phyloP scores from a whole-genome alignment of 2,888 invertebrate species.

The Drosophila macrothrix region DNA sequence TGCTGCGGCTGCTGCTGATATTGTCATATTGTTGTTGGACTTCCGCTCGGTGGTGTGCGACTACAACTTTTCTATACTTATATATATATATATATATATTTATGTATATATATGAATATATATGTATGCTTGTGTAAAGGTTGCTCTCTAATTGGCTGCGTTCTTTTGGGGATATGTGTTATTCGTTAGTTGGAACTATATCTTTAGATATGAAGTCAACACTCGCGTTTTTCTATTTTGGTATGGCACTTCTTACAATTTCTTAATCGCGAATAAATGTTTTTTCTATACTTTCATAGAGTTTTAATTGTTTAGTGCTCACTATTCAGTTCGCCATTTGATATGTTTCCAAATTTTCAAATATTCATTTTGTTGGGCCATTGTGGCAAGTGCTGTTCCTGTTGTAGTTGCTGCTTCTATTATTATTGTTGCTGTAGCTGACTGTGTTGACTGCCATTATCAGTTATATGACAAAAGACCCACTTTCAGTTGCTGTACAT shows the following conservation, averaged over 20 bases:
- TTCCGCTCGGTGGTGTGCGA: slow-evolving; percentile 62
- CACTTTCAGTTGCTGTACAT: slow-evolving; percentile 48
- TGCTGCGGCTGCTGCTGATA: slow-evolving; percentile 66
- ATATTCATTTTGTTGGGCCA: slow-evolving; percentile 82
- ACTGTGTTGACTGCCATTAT: slow-evolving; percentile 61
- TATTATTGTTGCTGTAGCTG: slow-evolving; percentile 17
- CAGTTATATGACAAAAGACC: slow-evolving; percentile 58
- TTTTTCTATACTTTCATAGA: slow-evolving; percentile 19
- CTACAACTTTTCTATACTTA: slow-evolving; percentile 34
- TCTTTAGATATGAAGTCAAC: slow-evolving; percentile 28
- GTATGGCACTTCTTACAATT: slow-evolving; percentile 61
- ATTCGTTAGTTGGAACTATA: slow-evolving; percentile 26
- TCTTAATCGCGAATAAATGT: slow-evolving; percentile 6
- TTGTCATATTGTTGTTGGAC: slow-evolving; percentile 71
- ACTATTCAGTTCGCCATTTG: slow-evolving; percentile 88
- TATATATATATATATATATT: slow-evolving; percentile 17
- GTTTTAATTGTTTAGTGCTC: slow-evolving; percentile 22
- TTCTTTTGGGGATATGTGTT: slow-evolving; percentile 62
- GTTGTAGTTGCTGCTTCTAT: slow-evolving; percentile 6
- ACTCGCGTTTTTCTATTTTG: slow-evolving; percentile 12
- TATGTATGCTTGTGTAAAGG: slow-evolving; percentile 29
- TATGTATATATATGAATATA: slow-evolving; percentile 8
- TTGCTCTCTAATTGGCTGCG: slow-evolving; percentile 67
- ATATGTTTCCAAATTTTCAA: slow-evolving; percentile 92
- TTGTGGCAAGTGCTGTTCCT: slow-evolving; percentile 62